A percentile compares a stretch with the other conserved stretches of the same genome.
phyloP scores from a whole-genome alignment of 2,797 vertebrate genomes.

The Artibeus jamaicensis region DNA sequence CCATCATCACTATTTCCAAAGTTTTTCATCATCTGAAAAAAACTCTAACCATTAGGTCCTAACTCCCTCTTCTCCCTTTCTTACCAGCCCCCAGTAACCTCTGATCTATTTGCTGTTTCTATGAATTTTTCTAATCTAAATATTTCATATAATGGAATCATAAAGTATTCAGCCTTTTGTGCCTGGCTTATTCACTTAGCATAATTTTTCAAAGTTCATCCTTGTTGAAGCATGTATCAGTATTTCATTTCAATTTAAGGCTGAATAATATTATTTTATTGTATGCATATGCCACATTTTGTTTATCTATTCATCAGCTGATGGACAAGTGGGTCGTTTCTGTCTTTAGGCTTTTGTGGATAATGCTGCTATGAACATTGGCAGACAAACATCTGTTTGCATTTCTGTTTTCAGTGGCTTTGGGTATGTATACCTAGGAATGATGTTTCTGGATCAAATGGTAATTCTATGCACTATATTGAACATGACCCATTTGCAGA shows the following conservation, averaged over 20 bases:
- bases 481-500: neutral
- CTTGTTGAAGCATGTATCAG: neutral
- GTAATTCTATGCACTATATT: neutral
- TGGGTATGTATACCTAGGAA: neutral
- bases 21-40: neutral
- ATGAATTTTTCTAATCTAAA: neutral
- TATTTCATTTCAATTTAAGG: neutral
- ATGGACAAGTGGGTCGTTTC: neutral
- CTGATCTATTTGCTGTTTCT: neutral
- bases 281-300: neutral
- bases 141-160: neutral
- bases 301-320: neutral
- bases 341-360: neutral
- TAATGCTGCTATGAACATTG: neutral
- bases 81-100: neutral
- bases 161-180: neutral
- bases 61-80: neutral
- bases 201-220: neutral
- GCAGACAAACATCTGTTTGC: neutral
- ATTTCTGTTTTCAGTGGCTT: neutral
- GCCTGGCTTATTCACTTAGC: neutral
- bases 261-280: neutral
- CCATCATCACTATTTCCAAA: neutral
- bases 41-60: neutral
- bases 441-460: neutral